A percentile compares a stretch with the other conserved stretches of the same genome.
Evolutionary conservation across 2,888 invertebrate species (phyloP).

Genomic region (Reticulitermes lucifugus): DNA sequence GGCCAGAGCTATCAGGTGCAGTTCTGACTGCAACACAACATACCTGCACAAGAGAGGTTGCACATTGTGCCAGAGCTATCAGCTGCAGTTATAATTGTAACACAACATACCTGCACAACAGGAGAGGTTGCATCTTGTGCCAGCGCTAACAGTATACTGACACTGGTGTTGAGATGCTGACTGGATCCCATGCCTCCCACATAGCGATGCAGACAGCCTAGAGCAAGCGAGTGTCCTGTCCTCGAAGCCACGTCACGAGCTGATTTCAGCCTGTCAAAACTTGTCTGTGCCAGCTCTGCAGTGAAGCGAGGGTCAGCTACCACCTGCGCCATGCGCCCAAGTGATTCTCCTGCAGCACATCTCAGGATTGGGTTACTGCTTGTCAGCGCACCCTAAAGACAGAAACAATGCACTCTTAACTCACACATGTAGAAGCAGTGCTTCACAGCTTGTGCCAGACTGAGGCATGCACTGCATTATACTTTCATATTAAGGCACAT

Average conservation of each 20-base stretch:
- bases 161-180: conserved; percentile 93
- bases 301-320: conserved; percentile 89
- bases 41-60: conserved; percentile 93
- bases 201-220: conserved; percentile 96
- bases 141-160: conserved; percentile 92
- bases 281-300: conserved; percentile 88
- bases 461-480: too few relatives aligned
- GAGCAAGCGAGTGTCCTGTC: conserved; percentile 89
- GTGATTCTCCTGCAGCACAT: conserved; percentile 94
- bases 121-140: conserved; percentile 95
- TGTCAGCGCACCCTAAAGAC: conserved; percentile 74
- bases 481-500: too few relatives aligned
- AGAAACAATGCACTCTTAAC: background rate
- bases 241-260: conserved; percentile 89
- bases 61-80: conserved; percentile 84
- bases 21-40: conserved; percentile 36
- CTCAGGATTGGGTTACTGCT: conserved; percentile 83
- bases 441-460: too few relatives aligned
- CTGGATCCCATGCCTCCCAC: conserved; percentile 96
- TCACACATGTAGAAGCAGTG: too few relatives aligned
- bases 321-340: conserved; percentile 93
- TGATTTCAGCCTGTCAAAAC: conserved; percentile 88
- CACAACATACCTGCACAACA: conserved; percentile 82
- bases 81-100: too few relatives aligned
- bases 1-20: conserved; percentile 68